phyloP scores from a whole-genome alignment of 2,797 vertebrate species.

The Sebastes umbrosus region DNA sequence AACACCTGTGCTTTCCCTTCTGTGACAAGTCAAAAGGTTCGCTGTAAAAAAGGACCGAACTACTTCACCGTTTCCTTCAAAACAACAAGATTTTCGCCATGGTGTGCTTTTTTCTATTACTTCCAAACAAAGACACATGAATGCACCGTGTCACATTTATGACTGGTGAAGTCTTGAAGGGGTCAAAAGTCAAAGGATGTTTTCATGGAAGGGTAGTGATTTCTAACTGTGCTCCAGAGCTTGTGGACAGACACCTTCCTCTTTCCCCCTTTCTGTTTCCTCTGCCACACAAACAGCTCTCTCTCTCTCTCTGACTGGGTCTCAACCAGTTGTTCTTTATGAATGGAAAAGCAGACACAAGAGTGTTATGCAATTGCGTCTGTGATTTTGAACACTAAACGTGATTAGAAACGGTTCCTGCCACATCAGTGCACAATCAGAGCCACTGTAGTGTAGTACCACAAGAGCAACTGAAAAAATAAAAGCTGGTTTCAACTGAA shows the following conservation, averaged over 20 bases:
- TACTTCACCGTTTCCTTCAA: not conserved
- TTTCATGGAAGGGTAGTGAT: constrained; percentile 20
- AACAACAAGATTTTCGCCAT: not conserved
- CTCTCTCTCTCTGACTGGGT: not conserved
- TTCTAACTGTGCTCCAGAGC: not conserved
- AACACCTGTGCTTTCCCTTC: not conserved
- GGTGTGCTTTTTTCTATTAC: not conserved
- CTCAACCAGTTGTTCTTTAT: not conserved
- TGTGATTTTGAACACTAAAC: not conserved
- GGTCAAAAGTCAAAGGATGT: constrained; percentile 31
- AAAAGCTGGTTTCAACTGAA: not conserved
- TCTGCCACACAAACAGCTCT: not conserved
- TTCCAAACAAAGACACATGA: constrained; percentile 31
- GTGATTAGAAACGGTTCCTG: constrained; percentile 13
- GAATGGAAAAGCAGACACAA: not conserved
- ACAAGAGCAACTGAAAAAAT: not conserved
- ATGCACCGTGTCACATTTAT: constrained; percentile 25
- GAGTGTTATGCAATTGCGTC: not conserved
- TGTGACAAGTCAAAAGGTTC: not conserved
- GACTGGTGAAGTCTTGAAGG: constrained; percentile 19
- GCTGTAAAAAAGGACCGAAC: not conserved
- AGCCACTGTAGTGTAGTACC: not conserved
- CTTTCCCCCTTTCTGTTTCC: not conserved
- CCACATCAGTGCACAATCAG: constrained; percentile 15
- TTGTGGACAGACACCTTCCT: not conserved